Percentiles rank a stretch among this genome's conserved stretches.
phyloP scores from a whole-genome alignment of 1,140 invertebrate species.

The Drosophila rufa region DNA sequence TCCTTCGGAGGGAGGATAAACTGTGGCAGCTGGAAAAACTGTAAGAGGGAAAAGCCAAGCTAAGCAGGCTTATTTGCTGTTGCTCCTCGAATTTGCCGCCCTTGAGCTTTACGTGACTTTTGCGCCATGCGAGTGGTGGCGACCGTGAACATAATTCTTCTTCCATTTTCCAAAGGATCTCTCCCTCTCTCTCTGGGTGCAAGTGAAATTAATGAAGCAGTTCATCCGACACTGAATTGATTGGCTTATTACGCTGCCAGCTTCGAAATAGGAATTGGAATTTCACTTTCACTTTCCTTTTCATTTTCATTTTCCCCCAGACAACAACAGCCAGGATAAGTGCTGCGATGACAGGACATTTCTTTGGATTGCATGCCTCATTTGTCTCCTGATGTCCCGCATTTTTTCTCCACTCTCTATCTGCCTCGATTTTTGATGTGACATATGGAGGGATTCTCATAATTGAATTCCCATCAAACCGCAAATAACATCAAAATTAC shows the following conservation, averaged over 20 bases:
- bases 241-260: constrained; percentile 78
- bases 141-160: constrained; percentile 52
- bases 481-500: constrained; percentile 74
- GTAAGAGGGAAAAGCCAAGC: constrained; percentile 8
- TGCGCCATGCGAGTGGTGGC: constrained; percentile 59
- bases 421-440: neutral
- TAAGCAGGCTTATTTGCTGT: constrained; percentile 67
- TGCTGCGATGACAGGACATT: constrained; percentile 49
- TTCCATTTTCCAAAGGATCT: constrained; percentile 21
- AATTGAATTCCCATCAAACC: constrained; percentile 62
- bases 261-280: constrained; percentile 42
- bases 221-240: constrained; percentile 83
- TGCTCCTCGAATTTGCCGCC: constrained; percentile 8
- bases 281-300: constrained; percentile 34
- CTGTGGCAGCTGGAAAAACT: constrained; percentile 13
- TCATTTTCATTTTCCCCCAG: constrained; percentile 1
- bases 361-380: constrained; percentile 45
- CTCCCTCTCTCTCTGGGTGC: constrained; percentile 4
- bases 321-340: constrained; percentile 33
- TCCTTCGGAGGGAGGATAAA: constrained; percentile 37
- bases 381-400: constrained; percentile 29
- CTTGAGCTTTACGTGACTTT: constrained; percentile 69
- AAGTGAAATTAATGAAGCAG: constrained; percentile 82
- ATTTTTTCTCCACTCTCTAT: neutral
- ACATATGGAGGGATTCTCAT: constrained; percentile 46